These are phyloP conservation scores for Papilio demoleus DNA, from an alignment of 2,888 invertebrate genomes.

Conservation along the genomic window DNA sequence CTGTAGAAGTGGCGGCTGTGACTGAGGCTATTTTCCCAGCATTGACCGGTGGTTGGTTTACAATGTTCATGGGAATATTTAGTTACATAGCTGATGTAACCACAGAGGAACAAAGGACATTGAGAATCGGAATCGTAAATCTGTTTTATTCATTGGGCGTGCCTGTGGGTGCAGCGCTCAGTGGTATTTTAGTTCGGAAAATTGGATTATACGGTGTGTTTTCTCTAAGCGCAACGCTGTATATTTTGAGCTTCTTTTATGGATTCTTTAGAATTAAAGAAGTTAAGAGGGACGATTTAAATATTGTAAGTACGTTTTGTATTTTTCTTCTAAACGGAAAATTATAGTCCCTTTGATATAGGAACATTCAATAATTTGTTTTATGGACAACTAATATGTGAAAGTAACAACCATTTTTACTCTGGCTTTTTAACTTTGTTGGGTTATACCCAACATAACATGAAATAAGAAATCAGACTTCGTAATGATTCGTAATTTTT, in stretches of 20 bases:
- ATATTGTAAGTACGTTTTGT: slow-evolving; percentile 61
- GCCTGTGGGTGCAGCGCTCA: slow-evolving; percentile 94
- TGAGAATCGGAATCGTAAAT: slow-evolving; percentile 94
- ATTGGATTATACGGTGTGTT: slow-evolving; percentile 93
- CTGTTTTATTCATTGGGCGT: slow-evolving; percentile 94
- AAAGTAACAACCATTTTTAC: no score
- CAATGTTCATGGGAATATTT: slow-evolving; percentile 95
- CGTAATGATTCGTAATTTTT: no score
- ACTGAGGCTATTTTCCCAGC: slow-evolving; percentile 93
- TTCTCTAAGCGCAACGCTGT: slow-evolving; percentile 89
- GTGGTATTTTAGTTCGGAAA: slow-evolving; percentile 89
- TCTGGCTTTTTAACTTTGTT: no score
- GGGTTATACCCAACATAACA: no score
- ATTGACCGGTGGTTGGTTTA: slow-evolving; percentile 93
- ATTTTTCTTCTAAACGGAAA: no score
- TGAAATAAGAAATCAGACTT: no score
- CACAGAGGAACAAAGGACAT: slow-evolving; percentile 91
- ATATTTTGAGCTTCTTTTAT: slow-evolving; percentile 89
- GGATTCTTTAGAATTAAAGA: slow-evolving; percentile 89
- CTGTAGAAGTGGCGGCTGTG: slow-evolving; percentile 91
- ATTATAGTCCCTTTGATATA: no score
- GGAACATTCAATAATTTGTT: no score
- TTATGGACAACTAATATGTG: no score
- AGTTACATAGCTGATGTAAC: slow-evolving; percentile 95
- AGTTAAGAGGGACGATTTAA: slow-evolving; percentile 73